phyloP scores from a whole-genome alignment of 2,797 vertebrate genomes.

The Notolabrus celidotus region DNA sequence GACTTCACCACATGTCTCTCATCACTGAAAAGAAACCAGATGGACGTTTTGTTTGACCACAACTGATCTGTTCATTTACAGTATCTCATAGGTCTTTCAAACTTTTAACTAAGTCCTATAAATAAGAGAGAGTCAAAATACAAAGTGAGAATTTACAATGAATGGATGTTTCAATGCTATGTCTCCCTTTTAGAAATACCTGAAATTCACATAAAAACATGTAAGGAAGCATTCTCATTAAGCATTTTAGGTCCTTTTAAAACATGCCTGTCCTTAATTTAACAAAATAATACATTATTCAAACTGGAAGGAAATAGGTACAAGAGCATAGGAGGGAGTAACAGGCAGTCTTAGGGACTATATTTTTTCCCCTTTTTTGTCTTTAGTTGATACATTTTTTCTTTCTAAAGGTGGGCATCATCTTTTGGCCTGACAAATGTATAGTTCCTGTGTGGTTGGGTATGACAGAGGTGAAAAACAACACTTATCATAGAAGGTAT shows the following conservation, averaged over 20 bases:
- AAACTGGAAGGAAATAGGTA: too few relatives aligned
- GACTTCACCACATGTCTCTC: constrained; percentile 2
- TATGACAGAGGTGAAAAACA: background rate
- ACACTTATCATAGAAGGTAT: background rate
- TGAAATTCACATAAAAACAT: background rate
- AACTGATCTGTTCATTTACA: background rate
- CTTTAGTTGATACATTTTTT: background rate
- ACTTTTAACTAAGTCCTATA: background rate
- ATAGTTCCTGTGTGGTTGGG: background rate
- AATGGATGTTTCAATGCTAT: background rate
- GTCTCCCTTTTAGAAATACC: background rate
- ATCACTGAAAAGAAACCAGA: background rate
- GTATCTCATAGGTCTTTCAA: background rate
- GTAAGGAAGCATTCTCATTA: background rate
- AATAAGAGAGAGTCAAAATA: background rate
- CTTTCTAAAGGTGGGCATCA: background rate
- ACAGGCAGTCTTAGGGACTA: background rate
- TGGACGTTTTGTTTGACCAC: background rate
- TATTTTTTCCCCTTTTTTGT: background rate
- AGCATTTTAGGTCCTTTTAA: background rate
- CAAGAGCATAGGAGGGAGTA: too few relatives aligned
- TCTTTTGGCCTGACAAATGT: too few relatives aligned
- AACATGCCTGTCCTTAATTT: too few relatives aligned
- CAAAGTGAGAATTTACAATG: background rate
- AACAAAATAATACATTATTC: too few relatives aligned